Conservation (phyloP, 2,797 vertebrate species). For the Rhinogobio ventralis region DNA sequence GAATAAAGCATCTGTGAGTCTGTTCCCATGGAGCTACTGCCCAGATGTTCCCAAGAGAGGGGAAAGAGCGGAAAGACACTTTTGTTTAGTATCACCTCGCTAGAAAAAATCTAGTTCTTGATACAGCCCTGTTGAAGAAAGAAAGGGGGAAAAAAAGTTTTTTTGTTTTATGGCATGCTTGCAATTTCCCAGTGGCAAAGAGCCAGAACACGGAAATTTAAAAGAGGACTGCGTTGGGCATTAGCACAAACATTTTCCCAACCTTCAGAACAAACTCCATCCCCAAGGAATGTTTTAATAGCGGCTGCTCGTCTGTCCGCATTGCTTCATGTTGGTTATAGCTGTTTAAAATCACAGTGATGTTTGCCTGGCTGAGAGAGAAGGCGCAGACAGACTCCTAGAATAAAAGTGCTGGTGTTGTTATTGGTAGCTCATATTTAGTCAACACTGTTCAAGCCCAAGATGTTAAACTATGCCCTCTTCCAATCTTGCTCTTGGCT, state of each 20-base stretch:
- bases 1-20: slow-evolving; percentile 66
- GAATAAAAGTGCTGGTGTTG: background rate
- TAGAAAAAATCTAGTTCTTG: background rate
- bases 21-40: slow-evolving; percentile 78
- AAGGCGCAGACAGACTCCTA: too few relatives aligned
- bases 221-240: slow-evolving; percentile 91
- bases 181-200: slow-evolving; percentile 82
- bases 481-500: background rate
- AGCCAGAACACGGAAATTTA: slow-evolving; percentile 85
- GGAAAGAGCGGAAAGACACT: background rate
- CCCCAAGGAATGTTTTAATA: background rate
- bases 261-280: slow-evolving; percentile 90
- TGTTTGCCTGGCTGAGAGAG: background rate
- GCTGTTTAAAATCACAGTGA: background rate
- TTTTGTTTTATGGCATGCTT: slow-evolving; percentile 77
- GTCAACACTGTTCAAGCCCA: background rate
- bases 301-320: slow-evolving; percentile 5
- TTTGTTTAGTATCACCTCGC: background rate
- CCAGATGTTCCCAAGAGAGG: slow-evolving; percentile 78
- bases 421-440: too few relatives aligned
- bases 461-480: background rate
- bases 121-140: background rate
- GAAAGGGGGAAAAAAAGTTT: slow-evolving; percentile 65
- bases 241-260: slow-evolving; percentile 91
- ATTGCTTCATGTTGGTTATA: slow-evolving; percentile 2